Percentiles rank a stretch among this genome's conserved stretches.
phyloP scores from a whole-genome alignment of 2,888 invertebrate species.

The Hetaerina titia region DNA sequence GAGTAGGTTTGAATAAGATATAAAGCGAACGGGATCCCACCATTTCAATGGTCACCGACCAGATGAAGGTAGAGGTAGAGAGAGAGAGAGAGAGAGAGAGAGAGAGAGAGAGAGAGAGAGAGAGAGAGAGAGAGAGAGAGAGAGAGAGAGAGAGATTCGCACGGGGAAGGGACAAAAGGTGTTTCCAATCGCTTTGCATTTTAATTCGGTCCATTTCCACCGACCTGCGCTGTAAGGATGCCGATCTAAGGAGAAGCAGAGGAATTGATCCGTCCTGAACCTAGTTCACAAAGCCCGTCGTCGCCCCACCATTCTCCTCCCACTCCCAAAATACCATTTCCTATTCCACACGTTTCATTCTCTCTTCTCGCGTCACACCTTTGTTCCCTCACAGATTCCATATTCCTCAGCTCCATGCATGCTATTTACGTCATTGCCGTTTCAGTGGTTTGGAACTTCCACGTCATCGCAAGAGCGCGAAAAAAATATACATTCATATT shows the following conservation, averaged over 20 bases:
- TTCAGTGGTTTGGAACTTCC: not conserved
- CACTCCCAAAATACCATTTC: not conserved
- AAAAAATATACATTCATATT: not conserved
- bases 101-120: not conserved
- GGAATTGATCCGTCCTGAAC: not conserved
- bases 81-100: not conserved
- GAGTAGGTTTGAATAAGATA: slow-evolving; percentile 13
- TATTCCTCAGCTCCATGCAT: not conserved
- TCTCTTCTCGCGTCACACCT: not conserved
- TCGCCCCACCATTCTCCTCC: not conserved
- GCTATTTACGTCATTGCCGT: not conserved
- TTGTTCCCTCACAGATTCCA: not conserved
- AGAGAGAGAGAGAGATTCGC: not conserved
- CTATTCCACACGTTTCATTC: not conserved
- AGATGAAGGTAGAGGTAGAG: not conserved
- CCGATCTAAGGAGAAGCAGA: not conserved
- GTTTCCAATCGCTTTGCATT: slow-evolving; percentile 20
- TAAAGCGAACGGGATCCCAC: not conserved
- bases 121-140: not conserved
- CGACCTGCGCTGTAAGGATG: not conserved
- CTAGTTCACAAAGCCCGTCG: not conserved
- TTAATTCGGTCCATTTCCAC: slow-evolving; percentile 19
- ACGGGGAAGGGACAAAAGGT: not conserved
- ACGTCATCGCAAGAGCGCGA: not conserved
- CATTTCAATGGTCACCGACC: not conserved